A percentile compares a stretch with the other conserved stretches of the same genome.
These are phyloP conservation scores for Stenotaenia linearis DNA, from an alignment of 2,888 invertebrate species.

Conservation along the genomic window DNA sequence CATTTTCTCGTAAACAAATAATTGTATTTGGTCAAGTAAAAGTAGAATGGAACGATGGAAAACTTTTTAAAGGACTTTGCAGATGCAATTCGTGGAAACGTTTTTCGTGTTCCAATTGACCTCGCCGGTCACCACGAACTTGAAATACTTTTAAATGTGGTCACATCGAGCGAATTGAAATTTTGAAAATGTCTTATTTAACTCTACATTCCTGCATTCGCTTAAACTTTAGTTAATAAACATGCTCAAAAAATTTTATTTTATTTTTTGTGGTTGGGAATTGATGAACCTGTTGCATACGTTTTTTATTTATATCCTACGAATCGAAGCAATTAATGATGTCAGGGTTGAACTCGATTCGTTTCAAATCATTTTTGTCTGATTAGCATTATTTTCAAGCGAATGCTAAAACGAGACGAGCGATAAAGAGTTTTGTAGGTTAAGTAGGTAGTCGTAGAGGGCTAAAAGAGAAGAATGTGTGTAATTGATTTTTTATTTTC, in stretches of 20 bases:
- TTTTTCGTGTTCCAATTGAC: not conserved
- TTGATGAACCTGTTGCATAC: no score
- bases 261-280: no score
- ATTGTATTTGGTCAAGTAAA: not conserved
- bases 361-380: no score
- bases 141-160: no score
- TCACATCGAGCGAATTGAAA: not conserved
- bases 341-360: no score
- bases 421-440: not conserved
- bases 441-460: not conserved
- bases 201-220: not conserved
- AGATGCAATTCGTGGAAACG: not conserved
- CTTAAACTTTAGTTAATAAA: not conserved
- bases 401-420: no score
- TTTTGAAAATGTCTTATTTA: not conserved
- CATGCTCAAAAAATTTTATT: no score
- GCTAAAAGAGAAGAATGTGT: not conserved
- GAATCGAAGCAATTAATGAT: no score
- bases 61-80: not conserved
- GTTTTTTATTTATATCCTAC: no score
- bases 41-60: not conserved
- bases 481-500: not conserved
- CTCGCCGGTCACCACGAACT: no score
- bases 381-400: no score
- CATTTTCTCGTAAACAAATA: not conserved